Base-by-base conservation (phyloP, 2,797 vertebrate species). In the Sciurus vulgaris region DNA sequence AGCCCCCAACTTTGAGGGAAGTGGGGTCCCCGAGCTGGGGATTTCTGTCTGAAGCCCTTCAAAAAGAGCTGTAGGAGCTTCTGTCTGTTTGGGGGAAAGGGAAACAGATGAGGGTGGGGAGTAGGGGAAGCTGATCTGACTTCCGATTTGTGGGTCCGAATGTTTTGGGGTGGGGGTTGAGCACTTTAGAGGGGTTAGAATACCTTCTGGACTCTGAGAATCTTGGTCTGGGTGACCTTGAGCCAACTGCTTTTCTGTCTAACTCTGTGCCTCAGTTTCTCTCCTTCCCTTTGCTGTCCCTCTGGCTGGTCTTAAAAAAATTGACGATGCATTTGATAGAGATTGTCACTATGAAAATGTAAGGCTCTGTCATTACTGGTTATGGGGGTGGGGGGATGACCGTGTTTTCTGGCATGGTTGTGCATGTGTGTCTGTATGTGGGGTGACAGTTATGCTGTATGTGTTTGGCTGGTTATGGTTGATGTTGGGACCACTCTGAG, bases 241-340 rank as follows among this genome's bases (percentile, higher is more conserved):
- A 97, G 51, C 77, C 89, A 84, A 30, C 33, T 76, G 94, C 91
- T 86, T 83, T n/a, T 70, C 63, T 89, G 69, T 78, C 93, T 79
- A 73, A 84, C 47, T 93, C 70, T 0, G 18, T 95, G 96, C 96
- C 97, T 97, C 97, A 97, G 97, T 97, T 97, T 96, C 95, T 96
- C 85, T 65, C n/a, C n/a, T 91, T 92, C 44, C 54, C 44, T 38
- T 92, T 38, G 44, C 51, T 28, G 14, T 38, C 70, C 84, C 47
- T 86, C 72, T 82, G 86, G 82, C 56, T 94, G 77, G 63, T 87
- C 73, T 96, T 84, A n/a, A 89, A 92, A 17, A 56, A 92, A 77
- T 26, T 63, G 93, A 54, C 67, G 96, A 85, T 96, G 91, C 69
- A 13, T 97, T 83, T 77, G 93, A 81, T 73, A 67, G 89, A 95